A percentile compares a stretch with the other conserved stretches of the same genome.
Conservation (phyloP, 2,113 vertebrate genomes). For the Thamnaconus septentrionalis region DNA sequence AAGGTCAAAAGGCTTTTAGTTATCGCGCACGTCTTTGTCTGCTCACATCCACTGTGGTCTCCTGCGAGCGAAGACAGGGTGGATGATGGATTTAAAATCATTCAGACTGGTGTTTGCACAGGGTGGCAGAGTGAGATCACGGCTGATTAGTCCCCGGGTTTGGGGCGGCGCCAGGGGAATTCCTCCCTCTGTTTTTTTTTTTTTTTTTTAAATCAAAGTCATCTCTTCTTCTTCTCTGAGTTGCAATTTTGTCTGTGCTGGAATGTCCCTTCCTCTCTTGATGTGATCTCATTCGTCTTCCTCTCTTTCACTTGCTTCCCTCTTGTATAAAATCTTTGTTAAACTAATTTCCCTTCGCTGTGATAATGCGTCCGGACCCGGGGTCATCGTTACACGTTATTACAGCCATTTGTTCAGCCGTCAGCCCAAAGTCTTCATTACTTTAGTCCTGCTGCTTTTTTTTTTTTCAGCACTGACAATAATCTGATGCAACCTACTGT, state of each 20-base stretch:
- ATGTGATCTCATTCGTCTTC: slow-evolving; percentile 49
- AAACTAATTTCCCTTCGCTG: slow-evolving; percentile 43
- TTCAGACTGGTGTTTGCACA: slow-evolving; percentile 16
- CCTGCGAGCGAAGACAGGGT: neutral
- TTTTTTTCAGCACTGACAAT: slow-evolving; percentile 18
- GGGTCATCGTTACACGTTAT: slow-evolving; percentile 51
- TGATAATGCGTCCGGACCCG: slow-evolving; percentile 21
- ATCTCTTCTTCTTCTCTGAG: neutral
- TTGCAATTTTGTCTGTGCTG: slow-evolving; percentile 13
- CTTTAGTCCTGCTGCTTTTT: slow-evolving; percentile 7
- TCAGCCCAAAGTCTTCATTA: slow-evolving; percentile 17
- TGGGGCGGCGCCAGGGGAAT: slow-evolving; percentile 29
- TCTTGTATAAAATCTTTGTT: slow-evolving; percentile 22
- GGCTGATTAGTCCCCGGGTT: slow-evolving; percentile 13
- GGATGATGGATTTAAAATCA: slow-evolving; percentile 5
- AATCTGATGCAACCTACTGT: slow-evolving; percentile 28
- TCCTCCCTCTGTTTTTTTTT: slow-evolving; percentile 26
- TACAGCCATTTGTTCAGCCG: slow-evolving; percentile 51
- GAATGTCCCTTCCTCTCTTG: slow-evolving; percentile 21
- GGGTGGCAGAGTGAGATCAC: slow-evolving; percentile 1
- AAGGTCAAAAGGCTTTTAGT: neutral
- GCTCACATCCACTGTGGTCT: neutral
- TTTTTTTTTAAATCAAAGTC: slow-evolving; percentile 10
- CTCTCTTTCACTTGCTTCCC: slow-evolving; percentile 21
- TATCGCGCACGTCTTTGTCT: neutral